Evolutionary conservation across 2,888 invertebrate genomes (phyloP).

Genomic region (Gymnosoma rotundatum): DNA sequence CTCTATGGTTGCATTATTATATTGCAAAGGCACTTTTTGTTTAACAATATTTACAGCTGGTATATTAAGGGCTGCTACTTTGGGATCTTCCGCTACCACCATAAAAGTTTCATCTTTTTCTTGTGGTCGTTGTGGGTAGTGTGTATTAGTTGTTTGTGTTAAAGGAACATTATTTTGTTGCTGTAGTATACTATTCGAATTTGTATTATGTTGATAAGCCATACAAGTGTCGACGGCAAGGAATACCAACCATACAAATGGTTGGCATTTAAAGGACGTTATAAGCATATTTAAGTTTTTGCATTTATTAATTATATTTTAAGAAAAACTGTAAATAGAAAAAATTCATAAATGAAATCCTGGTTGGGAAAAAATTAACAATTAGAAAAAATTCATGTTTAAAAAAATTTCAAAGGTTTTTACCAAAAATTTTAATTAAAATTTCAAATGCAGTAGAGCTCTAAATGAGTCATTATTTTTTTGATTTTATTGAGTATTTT

Average conservation of each 20-base stretch:
- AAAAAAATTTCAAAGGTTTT: too few relatives aligned
- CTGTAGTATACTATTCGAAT: conserved; percentile 68
- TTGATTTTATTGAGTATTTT: too few relatives aligned
- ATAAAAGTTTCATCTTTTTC: conserved; percentile 21
- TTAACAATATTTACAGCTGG: conserved; percentile 63
- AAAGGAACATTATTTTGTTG: conserved; percentile 69
- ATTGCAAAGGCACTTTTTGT: conserved; percentile 78
- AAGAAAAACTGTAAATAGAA: background rate
- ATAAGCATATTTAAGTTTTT: conserved; percentile 47
- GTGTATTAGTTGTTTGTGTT: conserved; percentile 54
- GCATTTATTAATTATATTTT: conserved; percentile 27
- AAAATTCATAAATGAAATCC: too few relatives aligned
- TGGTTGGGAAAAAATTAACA: too few relatives aligned
- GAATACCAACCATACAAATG: conserved; percentile 50
- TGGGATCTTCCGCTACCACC: conserved; percentile 31
- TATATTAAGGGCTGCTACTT: conserved; percentile 55
- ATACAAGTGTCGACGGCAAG: conserved; percentile 57
- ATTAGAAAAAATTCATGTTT: too few relatives aligned
- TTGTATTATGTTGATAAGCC: conserved; percentile 68
- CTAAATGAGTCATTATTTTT: too few relatives aligned
- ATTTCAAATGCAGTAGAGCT: too few relatives aligned
- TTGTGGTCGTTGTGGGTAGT: conserved; percentile 38
- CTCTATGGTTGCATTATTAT: conserved; percentile 71
- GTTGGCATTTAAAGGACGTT: conserved; percentile 43
- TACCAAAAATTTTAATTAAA: too few relatives aligned